These are phyloP conservation scores for Lottia scabra DNA, from an alignment of 2,888 invertebrate genomes.

Conservation along the genomic window DNA sequence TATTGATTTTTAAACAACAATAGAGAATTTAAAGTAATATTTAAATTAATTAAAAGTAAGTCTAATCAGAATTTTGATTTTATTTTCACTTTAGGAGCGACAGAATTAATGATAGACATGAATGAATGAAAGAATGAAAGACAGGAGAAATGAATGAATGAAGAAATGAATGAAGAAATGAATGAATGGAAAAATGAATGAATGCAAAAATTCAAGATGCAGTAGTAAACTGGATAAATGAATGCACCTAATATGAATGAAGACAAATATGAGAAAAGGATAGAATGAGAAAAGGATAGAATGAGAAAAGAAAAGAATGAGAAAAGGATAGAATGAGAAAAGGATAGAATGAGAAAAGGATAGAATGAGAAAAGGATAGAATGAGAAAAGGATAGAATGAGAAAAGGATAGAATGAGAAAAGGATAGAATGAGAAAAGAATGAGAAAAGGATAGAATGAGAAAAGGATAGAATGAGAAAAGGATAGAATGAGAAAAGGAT, in stretches of 20 bases:
- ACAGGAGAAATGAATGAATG: not conserved
- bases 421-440: not conserved
- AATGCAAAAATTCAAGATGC: not conserved
- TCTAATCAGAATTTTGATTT: too few relatives aligned
- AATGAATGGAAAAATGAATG: not conserved
- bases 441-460: not conserved
- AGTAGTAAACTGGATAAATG: not conserved
- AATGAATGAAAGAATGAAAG: not conserved
- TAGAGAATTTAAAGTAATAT: too few relatives aligned
- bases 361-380: not conserved
- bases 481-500: not conserved
- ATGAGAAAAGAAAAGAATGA: not conserved
- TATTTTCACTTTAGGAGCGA: too few relatives aligned
- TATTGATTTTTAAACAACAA: too few relatives aligned
- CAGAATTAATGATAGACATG: too few relatives aligned
- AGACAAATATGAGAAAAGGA: too few relatives aligned
- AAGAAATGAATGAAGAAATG: not conserved
- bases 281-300: not conserved
- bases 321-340: too few relatives aligned
- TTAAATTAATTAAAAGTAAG: too few relatives aligned
- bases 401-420: not conserved
- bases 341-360: not conserved
- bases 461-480: not conserved
- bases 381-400: not conserved
- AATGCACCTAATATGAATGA: not conserved